Evolutionary conservation across 1,140 invertebrate species (phyloP), one percentile per base, ranked within the genome.

Genomic region (Calosoma granatense): DNA sequence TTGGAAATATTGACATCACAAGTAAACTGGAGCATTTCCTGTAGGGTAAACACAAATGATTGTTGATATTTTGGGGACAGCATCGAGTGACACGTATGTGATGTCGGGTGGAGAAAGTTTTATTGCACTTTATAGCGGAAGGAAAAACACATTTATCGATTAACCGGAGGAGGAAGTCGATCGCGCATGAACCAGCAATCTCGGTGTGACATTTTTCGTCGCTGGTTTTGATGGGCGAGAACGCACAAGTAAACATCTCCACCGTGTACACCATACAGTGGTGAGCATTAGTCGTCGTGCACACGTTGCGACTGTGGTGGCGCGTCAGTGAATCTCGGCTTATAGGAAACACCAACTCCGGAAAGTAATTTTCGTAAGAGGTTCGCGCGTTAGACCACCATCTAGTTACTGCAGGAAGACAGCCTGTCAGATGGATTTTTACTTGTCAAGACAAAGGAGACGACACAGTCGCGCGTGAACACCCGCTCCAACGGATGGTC

Each of bases 391-490:
- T 30, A 30, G 26, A 30, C 41, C 41, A 17, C 41, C 41, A 47
- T 47, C 6, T 47, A 47, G 41, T 47, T 47, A 47, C 41, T 17
- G 26, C 26, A 14, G 41, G 41, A 9, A 17, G 41, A 47, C 41
- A 47, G 41, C 41, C 41, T 47, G 41, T 47, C 41, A 47, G 41
- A 47, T 47, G 41, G 41, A 47, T 47, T 47, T 47, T 47, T 47
- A 47, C 41, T 47, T 47, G 41, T 47, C 41, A 47, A 47, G 41
- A 47, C 41, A 47, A 47, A 47, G 17, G 17, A 9, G 41, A 9
- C 9, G 9, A 9, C 9, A 11, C 41, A 47, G 14, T 4, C 26
- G 26, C 14, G 6, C 26, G 26, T 30, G 26, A 30, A 30, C 26
- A n/a, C 26, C 26, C 41, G 15, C 6, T 3, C 9, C 41, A 17